Base-by-base conservation (phyloP, 2,888 invertebrate genomes). In the Slavum lentiscoides region DNA sequence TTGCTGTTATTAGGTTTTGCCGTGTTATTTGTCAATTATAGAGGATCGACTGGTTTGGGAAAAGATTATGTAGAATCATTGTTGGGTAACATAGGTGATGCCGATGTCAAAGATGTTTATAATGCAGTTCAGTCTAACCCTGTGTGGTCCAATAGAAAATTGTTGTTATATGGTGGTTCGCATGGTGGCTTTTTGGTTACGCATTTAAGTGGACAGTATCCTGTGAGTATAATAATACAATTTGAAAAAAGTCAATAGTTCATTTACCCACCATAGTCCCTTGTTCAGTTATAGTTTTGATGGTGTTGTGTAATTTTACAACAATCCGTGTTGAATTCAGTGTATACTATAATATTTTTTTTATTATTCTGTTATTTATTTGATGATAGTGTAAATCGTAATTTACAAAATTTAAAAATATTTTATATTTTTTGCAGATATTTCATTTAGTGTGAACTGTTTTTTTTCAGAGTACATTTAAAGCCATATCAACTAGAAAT, bases 171-270 rank as follows among this genome's bases (percentile, higher is more conserved):
- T 83, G 97, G 97, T 0, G 96, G 96, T 0, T 96, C 96, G 0
- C 96, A 97, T 86, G 97, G 96, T 17, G 97, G 96, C 30, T 97
- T 96, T 86, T 87, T 97, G 0, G 92, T 92, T 7, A 89, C 92
- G 6, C 95, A 96, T 86, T 88, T 97, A 4, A 92, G 93, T 85
- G 95, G 93, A 0, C 93, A 94, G 85, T 92, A 92, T 88, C 94
- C 95, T 11, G 93, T 90, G 85, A 85, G 85, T 84, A 55, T 39
- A 13, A n/a, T 59, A 17, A 19, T 55, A 55, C 19, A 55, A 4
- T 55, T 17, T 4, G 37, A 9, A 21, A 23, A 53, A 43, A 59
- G 7, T n/a, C 30, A 19, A 43, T 6, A 21, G 2, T 43, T 43
- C 11, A 43, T 43, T 9, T 43, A 43, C 7, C 43, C 7, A 11